Percentiles rank a stretch among this genome's conserved stretches.
phyloP scores from a whole-genome alignment of 2,113 vertebrate species.

The Pagrus major region DNA sequence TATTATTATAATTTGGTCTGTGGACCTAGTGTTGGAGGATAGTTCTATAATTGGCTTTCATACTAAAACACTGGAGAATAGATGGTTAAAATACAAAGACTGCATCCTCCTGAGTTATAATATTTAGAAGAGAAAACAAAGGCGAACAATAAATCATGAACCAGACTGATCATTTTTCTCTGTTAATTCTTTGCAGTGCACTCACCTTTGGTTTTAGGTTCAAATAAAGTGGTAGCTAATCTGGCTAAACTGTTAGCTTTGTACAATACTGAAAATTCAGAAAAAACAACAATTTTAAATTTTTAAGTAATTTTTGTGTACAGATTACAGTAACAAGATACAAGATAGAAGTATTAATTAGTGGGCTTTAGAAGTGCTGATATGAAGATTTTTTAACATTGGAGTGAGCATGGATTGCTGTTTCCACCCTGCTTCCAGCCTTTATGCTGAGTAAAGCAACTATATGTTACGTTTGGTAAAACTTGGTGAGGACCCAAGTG shows the following conservation, averaged over 20 bases:
- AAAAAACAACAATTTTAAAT: not conserved
- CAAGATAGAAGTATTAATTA: too few species aligned
- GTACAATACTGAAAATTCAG: not conserved
- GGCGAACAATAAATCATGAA: not conserved
- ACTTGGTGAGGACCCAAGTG: too few species aligned
- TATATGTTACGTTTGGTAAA: too few species aligned
- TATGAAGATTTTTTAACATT: not conserved
- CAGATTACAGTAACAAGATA: not conserved
- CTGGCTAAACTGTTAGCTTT: not conserved
- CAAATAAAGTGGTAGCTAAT: not conserved
- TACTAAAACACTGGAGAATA: constrained; percentile 13
- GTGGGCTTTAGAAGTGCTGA: too few species aligned
- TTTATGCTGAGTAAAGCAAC: not conserved
- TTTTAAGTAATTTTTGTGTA: not conserved
- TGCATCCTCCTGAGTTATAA: constrained; percentile 5
- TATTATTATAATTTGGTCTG: constrained; percentile 51
- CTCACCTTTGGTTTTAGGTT: not conserved
- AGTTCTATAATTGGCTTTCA: constrained; percentile 43
- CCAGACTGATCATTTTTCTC: not conserved
- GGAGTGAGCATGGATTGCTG: not conserved
- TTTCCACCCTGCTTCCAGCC: not conserved
- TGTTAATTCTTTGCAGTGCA: not conserved
- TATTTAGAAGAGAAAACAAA: not conserved
- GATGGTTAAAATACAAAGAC: constrained; percentile 10
- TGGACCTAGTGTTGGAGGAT: constrained; percentile 14